A percentile compares a stretch with the other conserved stretches of the same genome.
Evolutionary conservation across 2,113 vertebrate species (phyloP).

Genomic region (Nannobrachium achirus): DNA sequence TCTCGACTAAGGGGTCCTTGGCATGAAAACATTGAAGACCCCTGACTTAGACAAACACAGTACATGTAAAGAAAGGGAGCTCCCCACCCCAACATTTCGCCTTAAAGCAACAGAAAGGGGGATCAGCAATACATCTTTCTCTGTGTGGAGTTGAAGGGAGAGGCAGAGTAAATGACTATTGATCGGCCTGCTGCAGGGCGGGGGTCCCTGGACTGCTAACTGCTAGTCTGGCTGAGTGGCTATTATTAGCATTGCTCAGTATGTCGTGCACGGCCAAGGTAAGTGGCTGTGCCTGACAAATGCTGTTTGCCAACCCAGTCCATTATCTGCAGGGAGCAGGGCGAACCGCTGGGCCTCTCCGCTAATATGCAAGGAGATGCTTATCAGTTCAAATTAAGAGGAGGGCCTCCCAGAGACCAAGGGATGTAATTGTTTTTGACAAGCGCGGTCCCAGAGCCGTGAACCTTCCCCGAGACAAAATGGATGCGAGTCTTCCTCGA

Average conservation of each 20-base stretch:
- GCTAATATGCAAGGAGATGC: slow-evolving; percentile 82
- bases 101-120: slow-evolving; percentile 50
- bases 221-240: slow-evolving; percentile 74
- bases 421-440: slow-evolving; percentile 82
- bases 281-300: slow-evolving; percentile 77
- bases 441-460: slow-evolving; percentile 64
- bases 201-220: slow-evolving; percentile 70
- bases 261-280: slow-evolving; percentile 68
- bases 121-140: slow-evolving; percentile 66
- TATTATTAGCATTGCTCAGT: slow-evolving; percentile 78
- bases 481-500: slow-evolving; percentile 48
- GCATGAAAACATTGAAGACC: too few species aligned
- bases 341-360: slow-evolving; percentile 68
- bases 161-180: slow-evolving; percentile 79
- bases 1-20: too few species aligned
- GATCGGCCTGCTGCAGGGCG: slow-evolving; percentile 72
- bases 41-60: slow-evolving; percentile 33
- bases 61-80: slow-evolving; percentile 20
- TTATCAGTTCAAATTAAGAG: slow-evolving; percentile 84
- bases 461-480: slow-evolving; percentile 73
- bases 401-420: slow-evolving; percentile 64
- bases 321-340: slow-evolving; percentile 73
- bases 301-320: slow-evolving; percentile 74
- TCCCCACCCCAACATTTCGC: slow-evolving; percentile 22
- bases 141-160: slow-evolving; percentile 61